Base-by-base conservation (phyloP, 1,140 invertebrate genomes). In the Aplysia californica region DNA sequence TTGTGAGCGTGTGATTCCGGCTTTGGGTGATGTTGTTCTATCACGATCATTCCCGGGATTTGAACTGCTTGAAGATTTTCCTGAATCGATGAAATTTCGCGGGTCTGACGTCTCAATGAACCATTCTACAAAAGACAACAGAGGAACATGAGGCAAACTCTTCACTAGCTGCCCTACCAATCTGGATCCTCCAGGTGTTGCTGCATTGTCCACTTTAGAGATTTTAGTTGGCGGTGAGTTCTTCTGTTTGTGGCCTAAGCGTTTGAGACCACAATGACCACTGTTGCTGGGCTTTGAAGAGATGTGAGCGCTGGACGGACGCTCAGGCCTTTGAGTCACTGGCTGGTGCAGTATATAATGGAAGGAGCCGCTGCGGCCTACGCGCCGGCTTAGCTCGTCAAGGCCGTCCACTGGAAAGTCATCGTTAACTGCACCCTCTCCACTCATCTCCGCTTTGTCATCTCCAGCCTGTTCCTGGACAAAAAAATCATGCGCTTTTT, bases 111-210 rank as follows among this genome's bases (percentile, higher is more conserved):
- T 74, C 44, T 74, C 71, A 10, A 74, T 74, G 26, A 74, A 74
- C 71, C 71, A 74, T 41, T 74, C 71, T n/a, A 74, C 71, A 65
- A 74, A 74, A 41, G 71, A 74, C 6, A 39, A 4, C 20, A 74
- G 26, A 39, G 71, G 71, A 44, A 74, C 71, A 26, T 74, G 56
- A 4, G 71, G 71, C 2, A 74, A 59, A 5, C 21, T 18, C 44
- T 65, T 33, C 2, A 74, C 59, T 3, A 74, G 38, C 6, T 31
- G 21, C 21, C 71, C 71, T 20, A 74, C 59, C 3, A 64, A 41
- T 23, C 36, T 39, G 20, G 59, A 38, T 18, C 39, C 18, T 61
- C 29, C 10, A 10, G 58, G 18, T 6, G 18, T 6, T 10, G 29
- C 29, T 38, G 26, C 35, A 41, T 61, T 61, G 2, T 61, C 59